Conservation (phyloP, 2,797 vertebrate species). For the Enteromius thamalakanensis region DNA sequence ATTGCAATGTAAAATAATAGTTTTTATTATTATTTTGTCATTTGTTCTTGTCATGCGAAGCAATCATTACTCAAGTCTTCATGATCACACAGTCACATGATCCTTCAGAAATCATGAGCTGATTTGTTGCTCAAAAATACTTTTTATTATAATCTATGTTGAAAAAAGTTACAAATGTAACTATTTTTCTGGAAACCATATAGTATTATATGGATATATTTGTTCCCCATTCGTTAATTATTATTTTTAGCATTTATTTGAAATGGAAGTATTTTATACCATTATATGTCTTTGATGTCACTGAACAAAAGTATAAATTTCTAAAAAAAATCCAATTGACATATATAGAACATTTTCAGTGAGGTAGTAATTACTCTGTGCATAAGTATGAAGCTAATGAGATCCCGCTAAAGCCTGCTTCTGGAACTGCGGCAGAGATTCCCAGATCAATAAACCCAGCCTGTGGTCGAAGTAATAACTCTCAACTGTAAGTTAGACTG, state of each 20-base stretch:
- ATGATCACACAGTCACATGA: background rate
- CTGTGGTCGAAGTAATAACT: conserved; percentile 29
- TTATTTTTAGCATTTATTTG: background rate
- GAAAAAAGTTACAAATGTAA: background rate
- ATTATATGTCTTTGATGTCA: background rate
- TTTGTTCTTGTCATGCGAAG: background rate
- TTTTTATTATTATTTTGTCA: background rate
- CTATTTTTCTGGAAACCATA: background rate
- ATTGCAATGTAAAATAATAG: background rate
- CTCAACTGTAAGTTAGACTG: conserved; percentile 19
- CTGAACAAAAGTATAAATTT: background rate
- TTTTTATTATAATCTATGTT: background rate
- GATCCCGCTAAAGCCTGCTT: conserved; percentile 64
- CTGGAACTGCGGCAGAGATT: conserved; percentile 9
- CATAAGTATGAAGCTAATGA: conserved; percentile 20
- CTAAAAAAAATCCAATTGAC: conserved; percentile 35
- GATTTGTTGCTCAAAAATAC: background rate
- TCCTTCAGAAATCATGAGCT: background rate
- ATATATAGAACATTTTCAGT: conserved; percentile 55
- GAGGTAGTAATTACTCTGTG: background rate
- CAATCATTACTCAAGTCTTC: background rate
- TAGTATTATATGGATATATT: background rate
- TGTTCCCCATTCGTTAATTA: background rate
- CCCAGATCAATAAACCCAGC: conserved; percentile 23
- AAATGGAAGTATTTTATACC: background rate